Evolutionary conservation across 2,797 vertebrate species (phyloP).

Genomic region (Choloepus didactylus): DNA sequence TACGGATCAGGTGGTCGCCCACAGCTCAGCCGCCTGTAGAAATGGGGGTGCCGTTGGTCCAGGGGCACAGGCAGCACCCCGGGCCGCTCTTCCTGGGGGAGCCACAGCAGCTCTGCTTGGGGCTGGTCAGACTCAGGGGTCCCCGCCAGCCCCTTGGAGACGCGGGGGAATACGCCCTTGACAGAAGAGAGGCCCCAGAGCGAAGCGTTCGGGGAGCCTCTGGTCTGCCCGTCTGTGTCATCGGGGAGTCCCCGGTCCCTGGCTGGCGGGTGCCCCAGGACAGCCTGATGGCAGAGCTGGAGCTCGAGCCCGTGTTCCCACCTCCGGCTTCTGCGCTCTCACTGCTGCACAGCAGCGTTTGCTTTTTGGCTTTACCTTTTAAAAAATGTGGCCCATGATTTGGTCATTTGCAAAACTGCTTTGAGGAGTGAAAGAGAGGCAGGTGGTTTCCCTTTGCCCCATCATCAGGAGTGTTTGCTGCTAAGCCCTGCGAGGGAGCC

Average conservation of each 20-base stretch:
- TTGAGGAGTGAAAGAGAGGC: neutral
- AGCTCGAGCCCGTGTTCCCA: neutral
- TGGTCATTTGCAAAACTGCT: constrained; percentile 27
- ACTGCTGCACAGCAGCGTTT: neutral
- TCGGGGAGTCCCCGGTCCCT: neutral
- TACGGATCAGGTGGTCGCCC: neutral
- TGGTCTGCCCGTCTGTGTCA: neutral
- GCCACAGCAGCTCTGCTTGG: too few species aligned
- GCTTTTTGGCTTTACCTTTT: neutral
- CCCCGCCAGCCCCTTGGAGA: too few species aligned
- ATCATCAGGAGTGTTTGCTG: neutral
- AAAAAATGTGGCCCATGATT: neutral
- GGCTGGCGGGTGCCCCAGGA: neutral
- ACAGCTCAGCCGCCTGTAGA: too few species aligned
- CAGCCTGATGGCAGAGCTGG: neutral
- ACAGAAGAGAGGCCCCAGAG: neutral
- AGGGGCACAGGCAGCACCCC: too few species aligned
- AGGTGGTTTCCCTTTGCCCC: neutral
- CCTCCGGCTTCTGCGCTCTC: neutral
- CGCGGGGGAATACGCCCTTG: too few species aligned
- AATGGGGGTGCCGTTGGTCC: too few species aligned
- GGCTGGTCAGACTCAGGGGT: too few species aligned
- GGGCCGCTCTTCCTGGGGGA: too few species aligned
- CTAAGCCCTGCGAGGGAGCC: neutral
- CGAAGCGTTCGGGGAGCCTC: neutral